phyloP scores from a whole-genome alignment of 2,113 vertebrate species.

The Tauraco erythrolophus region DNA sequence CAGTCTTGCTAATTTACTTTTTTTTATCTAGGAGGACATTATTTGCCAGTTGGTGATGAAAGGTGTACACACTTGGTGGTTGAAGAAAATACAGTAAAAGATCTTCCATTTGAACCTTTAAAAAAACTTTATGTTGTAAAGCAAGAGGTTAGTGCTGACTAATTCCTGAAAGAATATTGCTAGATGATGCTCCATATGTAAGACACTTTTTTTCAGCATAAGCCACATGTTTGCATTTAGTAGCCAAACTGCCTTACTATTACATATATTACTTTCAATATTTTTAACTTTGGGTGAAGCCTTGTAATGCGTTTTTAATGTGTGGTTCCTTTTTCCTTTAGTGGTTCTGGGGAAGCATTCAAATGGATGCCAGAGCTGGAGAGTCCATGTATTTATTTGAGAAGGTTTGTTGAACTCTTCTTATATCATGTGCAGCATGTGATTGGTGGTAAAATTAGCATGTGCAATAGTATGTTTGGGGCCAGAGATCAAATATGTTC shows the following conservation, averaged over 20 bases:
- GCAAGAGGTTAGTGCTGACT: conserved; percentile 87
- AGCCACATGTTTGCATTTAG: not conserved
- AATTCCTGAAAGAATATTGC: not conserved
- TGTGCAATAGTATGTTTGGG: not conserved
- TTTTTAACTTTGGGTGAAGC: not conserved
- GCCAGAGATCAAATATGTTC: not conserved
- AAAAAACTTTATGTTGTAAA: conserved; percentile 95
- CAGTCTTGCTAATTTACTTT: not conserved
- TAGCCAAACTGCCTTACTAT: not conserved
- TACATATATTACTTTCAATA: not conserved
- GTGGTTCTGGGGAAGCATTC: conserved; percentile 99
- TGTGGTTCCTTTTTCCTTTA: conserved; percentile 43
- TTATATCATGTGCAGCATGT: rapidly evolving
- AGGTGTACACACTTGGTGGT: conserved; percentile 94
- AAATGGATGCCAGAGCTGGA: conserved; percentile 97
- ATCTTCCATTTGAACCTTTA: conserved; percentile 87
- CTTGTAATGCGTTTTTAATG: not conserved
- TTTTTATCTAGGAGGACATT: conserved; percentile 82
- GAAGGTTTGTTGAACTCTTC: conserved; percentile 80
- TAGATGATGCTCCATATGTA: not conserved
- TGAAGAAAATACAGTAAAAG: conserved; percentile 93
- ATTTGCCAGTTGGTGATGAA: conserved; percentile 87
- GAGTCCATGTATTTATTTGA: conserved; percentile 97
- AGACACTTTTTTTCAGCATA: not conserved
- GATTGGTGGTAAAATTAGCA: not conserved